phyloP scores from a whole-genome alignment of 1,140 invertebrate species.

The Bombus sibiricus region DNA sequence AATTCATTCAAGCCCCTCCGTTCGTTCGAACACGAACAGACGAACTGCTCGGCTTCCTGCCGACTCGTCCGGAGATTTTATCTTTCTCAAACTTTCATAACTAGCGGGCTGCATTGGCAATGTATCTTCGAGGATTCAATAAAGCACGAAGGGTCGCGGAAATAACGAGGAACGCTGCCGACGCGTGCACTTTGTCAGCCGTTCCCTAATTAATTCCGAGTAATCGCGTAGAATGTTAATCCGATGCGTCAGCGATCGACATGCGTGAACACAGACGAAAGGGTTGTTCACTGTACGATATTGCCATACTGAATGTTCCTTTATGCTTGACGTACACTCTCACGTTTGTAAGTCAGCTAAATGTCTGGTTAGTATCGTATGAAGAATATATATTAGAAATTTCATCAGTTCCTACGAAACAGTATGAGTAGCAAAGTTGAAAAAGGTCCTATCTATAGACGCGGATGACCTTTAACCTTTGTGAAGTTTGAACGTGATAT shows the following conservation, averaged over 20 bases:
- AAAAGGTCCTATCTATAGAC: no score
- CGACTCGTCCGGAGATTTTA: constrained; percentile 17
- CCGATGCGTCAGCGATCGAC: constrained; percentile 39
- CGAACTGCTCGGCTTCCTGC: not conserved
- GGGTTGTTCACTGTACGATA: not conserved
- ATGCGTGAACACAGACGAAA: constrained; percentile 14
- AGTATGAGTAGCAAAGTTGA: no score
- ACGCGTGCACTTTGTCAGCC: constrained; percentile 40
- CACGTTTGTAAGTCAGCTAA: no score
- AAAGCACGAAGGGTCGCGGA: constrained; percentile 36
- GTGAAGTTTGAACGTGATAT: not conserved
- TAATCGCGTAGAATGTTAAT: constrained; percentile 29
- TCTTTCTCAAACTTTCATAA: constrained; percentile 46
- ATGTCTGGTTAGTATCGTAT: no score
- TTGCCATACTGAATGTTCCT: not conserved
- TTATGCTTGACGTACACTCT: not conserved
- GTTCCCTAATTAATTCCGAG: constrained; percentile 46
- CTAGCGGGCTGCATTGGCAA: constrained; percentile 32
- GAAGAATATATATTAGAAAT: no score
- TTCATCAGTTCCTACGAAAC: no score
- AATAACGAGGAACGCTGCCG: constrained; percentile 31
- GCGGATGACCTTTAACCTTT: no score
- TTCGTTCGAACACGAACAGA: not conserved
- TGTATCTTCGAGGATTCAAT: constrained; percentile 43
- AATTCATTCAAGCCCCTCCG: not conserved